Percentiles rank a stretch among this genome's conserved stretches.
Evolutionary conservation across 1,140 invertebrate genomes (phyloP).

Genomic region (Nymphalis io): DNA sequence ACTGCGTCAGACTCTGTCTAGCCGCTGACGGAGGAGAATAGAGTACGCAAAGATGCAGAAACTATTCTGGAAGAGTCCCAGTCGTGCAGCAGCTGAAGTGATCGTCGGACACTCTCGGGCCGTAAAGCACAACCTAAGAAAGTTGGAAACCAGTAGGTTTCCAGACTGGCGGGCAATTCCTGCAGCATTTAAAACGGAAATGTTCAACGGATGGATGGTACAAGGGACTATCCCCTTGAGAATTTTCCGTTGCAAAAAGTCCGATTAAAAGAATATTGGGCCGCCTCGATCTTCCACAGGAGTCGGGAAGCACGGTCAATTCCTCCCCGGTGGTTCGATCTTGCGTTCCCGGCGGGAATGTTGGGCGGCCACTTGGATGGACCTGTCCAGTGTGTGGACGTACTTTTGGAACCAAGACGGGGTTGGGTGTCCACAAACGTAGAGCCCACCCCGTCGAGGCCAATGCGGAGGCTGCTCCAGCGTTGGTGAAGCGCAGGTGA

Average conservation of each 20-base stretch:
- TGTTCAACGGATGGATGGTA: too few species aligned
- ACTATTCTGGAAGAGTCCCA: too few species aligned
- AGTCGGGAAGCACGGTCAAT: too few species aligned
- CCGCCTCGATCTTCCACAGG: conserved; percentile 29
- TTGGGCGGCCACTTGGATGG: too few species aligned
- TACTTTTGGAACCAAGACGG: too few species aligned
- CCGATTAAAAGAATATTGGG: neutral
- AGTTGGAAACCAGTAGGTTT: conserved; percentile 50
- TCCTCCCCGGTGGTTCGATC: conserved; percentile 13
- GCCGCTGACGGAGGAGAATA: too few species aligned
- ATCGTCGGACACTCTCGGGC: conserved; percentile 44
- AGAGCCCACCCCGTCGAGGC: too few species aligned
- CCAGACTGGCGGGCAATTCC: conserved; percentile 46
- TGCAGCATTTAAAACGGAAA: conserved; percentile 29
- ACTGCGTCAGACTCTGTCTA: conserved; percentile 6
- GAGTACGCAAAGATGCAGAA: too few species aligned
- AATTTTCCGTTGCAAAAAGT: conserved; percentile 5
- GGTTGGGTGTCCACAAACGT: too few species aligned
- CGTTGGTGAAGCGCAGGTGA: too few species aligned
- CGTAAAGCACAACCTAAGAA: conserved; percentile 27
- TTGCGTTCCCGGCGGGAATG: conserved; percentile 9
- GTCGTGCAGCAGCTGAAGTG: conserved; percentile 39
- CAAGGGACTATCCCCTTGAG: too few species aligned
- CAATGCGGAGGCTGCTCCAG: too few species aligned
- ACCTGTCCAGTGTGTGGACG: conserved; percentile 27